These are phyloP conservation scores for Carcina quercana DNA, from an alignment of 2,888 invertebrate genomes.

Conservation along the genomic window DNA sequence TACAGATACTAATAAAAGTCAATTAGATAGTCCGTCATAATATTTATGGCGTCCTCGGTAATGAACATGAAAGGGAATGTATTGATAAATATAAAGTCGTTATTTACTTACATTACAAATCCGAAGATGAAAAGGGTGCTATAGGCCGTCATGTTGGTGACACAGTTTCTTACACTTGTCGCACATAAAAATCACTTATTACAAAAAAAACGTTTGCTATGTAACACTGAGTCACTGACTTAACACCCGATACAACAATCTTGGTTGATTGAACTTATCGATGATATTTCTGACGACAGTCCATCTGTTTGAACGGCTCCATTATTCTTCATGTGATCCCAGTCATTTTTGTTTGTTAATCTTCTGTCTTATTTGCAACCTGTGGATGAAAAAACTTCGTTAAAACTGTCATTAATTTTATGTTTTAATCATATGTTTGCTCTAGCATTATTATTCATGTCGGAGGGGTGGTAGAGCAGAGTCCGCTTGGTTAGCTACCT, in stretches of 20 bases:
- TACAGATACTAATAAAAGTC: constrained; percentile 18
- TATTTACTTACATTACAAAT: constrained; percentile 57
- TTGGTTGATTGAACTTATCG: constrained; percentile 31
- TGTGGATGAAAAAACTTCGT: no score
- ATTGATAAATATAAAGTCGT: background rate
- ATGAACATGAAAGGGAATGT: background rate
- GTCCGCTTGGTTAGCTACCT: no score
- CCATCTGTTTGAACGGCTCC: constrained; percentile 18
- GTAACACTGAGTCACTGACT: constrained; percentile 36
- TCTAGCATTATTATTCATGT: no score
- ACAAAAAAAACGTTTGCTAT: constrained; percentile 22
- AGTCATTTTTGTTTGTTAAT: constrained; percentile 36
- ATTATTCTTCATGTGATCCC: constrained; percentile 41
- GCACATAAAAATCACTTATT: constrained; percentile 37
- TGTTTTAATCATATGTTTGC: no score
- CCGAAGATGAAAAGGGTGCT: constrained; percentile 41
- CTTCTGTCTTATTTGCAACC: no score
- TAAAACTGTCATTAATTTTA: no score
- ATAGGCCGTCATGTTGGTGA: constrained; percentile 38
- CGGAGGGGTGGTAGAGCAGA: no score
- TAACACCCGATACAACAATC: no score
- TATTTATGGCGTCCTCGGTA: background rate
- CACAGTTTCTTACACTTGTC: constrained; percentile 32
- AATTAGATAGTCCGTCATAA: constrained; percentile 11
- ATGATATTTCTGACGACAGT: constrained; percentile 19